Evolutionary conservation across 2,797 vertebrate species (phyloP).

Genomic region (Triplophysa yarkandensis): DNA sequence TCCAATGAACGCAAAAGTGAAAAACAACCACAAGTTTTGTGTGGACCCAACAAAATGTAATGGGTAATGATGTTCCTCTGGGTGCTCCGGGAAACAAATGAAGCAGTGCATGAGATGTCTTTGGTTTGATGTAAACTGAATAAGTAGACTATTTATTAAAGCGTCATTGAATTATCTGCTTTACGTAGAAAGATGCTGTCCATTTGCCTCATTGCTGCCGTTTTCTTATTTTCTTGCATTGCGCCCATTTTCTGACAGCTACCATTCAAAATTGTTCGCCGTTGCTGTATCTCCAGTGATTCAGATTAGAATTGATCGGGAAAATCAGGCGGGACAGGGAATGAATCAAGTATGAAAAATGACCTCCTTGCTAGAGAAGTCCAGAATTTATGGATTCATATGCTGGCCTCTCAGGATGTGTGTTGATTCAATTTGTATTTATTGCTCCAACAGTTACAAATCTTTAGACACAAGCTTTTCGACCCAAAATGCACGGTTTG

Average conservation of each 20-base stretch:
- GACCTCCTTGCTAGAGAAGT: conserved; percentile 15
- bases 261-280: background rate
- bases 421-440: conserved; percentile 19
- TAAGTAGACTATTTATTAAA: background rate
- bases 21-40: background rate
- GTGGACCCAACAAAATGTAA: background rate
- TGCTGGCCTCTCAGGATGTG: conserved; percentile 1
- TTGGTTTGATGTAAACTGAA: background rate
- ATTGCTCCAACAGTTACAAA: background rate
- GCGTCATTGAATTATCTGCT: background rate
- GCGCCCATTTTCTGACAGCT: background rate
- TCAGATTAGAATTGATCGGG: conserved; percentile 30
- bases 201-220: background rate
- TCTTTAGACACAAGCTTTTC: conserved; percentile 4
- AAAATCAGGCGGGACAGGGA: conserved; percentile 33
- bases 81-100: background rate
- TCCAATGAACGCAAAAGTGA: background rate
- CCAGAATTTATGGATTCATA: conserved; percentile 47
- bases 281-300: conserved; percentile 3
- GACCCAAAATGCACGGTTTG: background rate
- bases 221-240: background rate
- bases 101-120: background rate
- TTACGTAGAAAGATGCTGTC: background rate
- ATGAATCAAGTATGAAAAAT: conserved; percentile 40
- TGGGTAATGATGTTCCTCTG: background rate